These are phyloP conservation scores for Varroa destructor DNA, from an alignment of 1,140 invertebrate species.

Conservation along the genomic window DNA sequence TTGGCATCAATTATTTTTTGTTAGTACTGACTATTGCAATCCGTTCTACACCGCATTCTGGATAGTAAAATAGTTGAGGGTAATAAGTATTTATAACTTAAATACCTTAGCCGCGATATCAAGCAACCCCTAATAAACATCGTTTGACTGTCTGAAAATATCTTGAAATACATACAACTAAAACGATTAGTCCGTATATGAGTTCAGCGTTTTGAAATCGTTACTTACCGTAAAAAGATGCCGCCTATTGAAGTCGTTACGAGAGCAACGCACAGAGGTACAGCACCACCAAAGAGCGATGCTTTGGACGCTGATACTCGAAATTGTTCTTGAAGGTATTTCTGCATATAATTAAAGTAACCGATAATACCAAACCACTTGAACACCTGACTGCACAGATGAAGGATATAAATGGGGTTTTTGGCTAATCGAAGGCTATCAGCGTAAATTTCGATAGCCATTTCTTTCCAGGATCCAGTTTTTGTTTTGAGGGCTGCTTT, in stretches of 20 bases:
- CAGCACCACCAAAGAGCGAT: constrained; percentile 38
- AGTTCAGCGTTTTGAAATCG: no score
- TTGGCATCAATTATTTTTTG: no score
- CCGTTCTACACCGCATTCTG: no score
- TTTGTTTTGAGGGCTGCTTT: not conserved
- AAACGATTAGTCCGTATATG: no score
- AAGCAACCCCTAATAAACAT: no score
- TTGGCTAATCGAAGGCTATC: constrained; percentile 46
- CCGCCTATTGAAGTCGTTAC: constrained; percentile 12
- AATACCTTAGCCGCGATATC: no score
- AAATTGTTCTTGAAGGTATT: constrained; percentile 61
- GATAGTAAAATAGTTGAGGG: no score
- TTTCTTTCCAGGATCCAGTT: not conserved
- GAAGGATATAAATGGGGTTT: constrained; percentile 54
- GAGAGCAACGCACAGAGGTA: constrained; percentile 9
- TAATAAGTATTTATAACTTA: no score
- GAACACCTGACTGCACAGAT: constrained; percentile 53
- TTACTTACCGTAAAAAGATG: constrained; percentile 1
- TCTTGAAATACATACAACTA: no score
- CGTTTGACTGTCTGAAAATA: no score
- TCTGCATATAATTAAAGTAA: constrained; percentile 60
- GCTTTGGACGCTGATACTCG: constrained; percentile 55
- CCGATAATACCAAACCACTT: constrained; percentile 58
- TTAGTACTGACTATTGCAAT: no score
- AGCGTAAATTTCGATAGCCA: constrained; percentile 1